Base-by-base conservation (phyloP, 2,797 vertebrate genomes). In the Gila robusta region DNA sequence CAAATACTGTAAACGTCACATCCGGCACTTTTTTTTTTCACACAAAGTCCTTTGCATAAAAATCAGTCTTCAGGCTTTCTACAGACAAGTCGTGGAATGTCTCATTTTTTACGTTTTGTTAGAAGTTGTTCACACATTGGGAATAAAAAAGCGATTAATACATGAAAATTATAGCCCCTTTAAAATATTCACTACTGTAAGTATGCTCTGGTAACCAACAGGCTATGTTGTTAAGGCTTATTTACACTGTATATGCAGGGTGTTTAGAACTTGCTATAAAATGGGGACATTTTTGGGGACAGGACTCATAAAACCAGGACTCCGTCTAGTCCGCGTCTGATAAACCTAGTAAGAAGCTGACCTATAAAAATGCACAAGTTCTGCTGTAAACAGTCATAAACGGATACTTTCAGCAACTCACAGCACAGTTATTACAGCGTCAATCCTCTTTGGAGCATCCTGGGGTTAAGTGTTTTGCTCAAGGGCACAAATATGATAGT, bases 381-480 rank as follows among this genome's bases (percentile, higher is more conserved):
- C 26, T 47, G 37, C 62, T 52, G 64, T 81, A 81, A 79, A 41
- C 76, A 39, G 17, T 21, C 73, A 35, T 77, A 35, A 35, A 21
- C 10, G 10, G 17, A 77, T 6, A 28, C n/a, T 79, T 79, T 44
- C 5, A 66, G 23, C 14, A 62, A 44, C 37, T 79, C 37, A 41
- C 11, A 39, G 56, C 28, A 28, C 19, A 28, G n/a, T 16, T 73
- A n/a, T 73, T 70, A 62, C 41, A 67, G 21, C 2, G 1, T 35
- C 19, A 49, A 37, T 81, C 64, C 79, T 49, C 41, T 59, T 44
- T 19, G 23, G 56, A 54, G 59, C 28, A 67, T 52, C 44, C 23
- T 52, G 44, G 9, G 44, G 23, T 39, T 52, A 54, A 54, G 37
- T 54, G 64, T 11, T 28, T 54, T 56, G 72, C 32, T 77, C 35